Conservation (phyloP, 2,888 invertebrate species). For the Griposia aprilina region DNA sequence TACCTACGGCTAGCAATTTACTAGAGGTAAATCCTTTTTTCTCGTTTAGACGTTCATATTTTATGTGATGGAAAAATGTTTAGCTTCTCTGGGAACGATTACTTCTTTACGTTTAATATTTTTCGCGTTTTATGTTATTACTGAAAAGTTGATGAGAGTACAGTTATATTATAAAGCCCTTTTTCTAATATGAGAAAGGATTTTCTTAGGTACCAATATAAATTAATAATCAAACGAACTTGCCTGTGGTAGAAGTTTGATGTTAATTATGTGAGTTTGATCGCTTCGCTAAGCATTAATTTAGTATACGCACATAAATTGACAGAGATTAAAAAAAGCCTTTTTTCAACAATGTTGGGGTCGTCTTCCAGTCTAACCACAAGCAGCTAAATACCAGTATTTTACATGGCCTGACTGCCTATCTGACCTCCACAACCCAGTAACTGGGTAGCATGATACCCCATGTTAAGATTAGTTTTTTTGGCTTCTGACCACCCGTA, state of each 20-base stretch:
- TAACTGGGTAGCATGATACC: too few relatives aligned
- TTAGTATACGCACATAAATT: background rate
- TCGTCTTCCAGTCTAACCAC: too few relatives aligned
- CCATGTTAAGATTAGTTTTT: too few relatives aligned
- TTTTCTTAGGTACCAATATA: background rate
- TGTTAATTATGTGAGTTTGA: background rate
- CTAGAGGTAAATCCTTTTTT: slow-evolving; percentile 30
- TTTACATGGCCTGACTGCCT: too few relatives aligned
- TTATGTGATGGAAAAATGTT: slow-evolving; percentile 17
- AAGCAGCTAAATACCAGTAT: too few relatives aligned
- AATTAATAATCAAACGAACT: background rate
- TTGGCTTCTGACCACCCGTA: too few relatives aligned
- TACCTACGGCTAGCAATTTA: slow-evolving; percentile 44
- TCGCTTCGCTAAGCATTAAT: background rate
- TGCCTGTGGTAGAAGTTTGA: background rate
- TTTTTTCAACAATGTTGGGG: too few relatives aligned
- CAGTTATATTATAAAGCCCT: background rate
- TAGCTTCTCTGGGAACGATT: background rate
- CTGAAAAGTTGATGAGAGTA: slow-evolving; percentile 4
- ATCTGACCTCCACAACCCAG: too few relatives aligned
- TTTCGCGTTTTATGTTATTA: background rate
- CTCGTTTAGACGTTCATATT: slow-evolving; percentile 26
- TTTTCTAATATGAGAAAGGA: background rate
- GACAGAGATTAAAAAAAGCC: too few relatives aligned
- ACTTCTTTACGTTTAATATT: slow-evolving; percentile 1